A percentile compares a stretch with the other conserved stretches of the same genome.
Conservation (phyloP, 1,140 invertebrate species). For the Diorhabda sublineata region DNA sequence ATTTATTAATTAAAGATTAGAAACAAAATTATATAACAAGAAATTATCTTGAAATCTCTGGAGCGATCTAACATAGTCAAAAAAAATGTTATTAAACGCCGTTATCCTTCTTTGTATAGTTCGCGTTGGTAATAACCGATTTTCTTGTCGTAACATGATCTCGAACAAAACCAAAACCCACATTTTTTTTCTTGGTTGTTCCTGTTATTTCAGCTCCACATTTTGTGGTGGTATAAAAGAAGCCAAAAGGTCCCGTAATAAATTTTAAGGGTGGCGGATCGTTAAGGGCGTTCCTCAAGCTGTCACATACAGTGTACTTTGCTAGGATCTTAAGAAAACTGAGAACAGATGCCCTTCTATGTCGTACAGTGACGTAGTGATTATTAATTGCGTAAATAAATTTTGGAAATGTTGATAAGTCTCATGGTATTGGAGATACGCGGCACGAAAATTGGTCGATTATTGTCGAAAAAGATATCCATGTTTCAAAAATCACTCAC, state of each 20-base stretch:
- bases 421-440: too few relatives aligned
- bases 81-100: too few relatives aligned
- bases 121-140: conserved; percentile 1
- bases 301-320: conserved; percentile 7
- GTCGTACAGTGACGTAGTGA: not conserved
- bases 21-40: too few relatives aligned
- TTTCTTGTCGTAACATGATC: not conserved
- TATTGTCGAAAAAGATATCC: not conserved
- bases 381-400: too few relatives aligned
- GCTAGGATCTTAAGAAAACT: conserved; percentile 8
- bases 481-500: too few relatives aligned
- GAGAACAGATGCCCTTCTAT: conserved; percentile 9
- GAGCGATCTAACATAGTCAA: too few relatives aligned
- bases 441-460: too few relatives aligned
- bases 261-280: conserved; percentile 11
- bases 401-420: too few relatives aligned
- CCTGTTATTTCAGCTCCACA: conserved; percentile 11
- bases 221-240: conserved; percentile 8
- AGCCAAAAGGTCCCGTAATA: conserved; percentile 9
- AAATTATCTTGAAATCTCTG: too few relatives aligned
- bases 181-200: conserved; percentile 3
- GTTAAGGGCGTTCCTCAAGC: conserved; percentile 13
- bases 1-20: too few relatives aligned
- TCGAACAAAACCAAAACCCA: not conserved
- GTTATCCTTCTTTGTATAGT: not conserved